Percentiles rank a stretch among this genome's conserved stretches.
Conservation (phyloP, 2,797 vertebrate genomes). For the Chelon labrosus region DNA sequence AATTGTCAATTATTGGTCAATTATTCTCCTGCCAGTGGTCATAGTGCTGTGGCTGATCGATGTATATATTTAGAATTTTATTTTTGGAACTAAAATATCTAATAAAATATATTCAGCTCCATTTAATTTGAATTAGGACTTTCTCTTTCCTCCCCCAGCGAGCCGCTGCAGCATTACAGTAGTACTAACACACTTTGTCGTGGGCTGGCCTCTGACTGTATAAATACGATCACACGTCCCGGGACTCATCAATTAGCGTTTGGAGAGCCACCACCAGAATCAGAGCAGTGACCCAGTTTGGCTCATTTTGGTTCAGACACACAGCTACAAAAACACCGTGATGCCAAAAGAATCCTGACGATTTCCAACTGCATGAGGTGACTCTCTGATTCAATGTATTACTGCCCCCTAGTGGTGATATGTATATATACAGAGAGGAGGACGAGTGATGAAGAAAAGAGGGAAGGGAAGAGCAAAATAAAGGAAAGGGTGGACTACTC, state of each 20-base stretch:
- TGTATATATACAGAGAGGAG: no score
- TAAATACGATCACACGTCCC: constrained; percentile 5
- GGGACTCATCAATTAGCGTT: constrained; percentile 13
- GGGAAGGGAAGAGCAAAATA: background rate
- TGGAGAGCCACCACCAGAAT: constrained; percentile 31
- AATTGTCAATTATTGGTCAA: no score
- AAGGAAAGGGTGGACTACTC: background rate
- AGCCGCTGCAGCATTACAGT: no score
- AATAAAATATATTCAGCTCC: background rate
- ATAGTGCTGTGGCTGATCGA: no score
- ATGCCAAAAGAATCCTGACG: background rate
- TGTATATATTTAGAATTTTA: no score
- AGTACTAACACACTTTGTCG: background rate
- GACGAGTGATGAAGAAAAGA: background rate
- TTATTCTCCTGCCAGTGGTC: no score
- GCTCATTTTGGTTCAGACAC: constrained; percentile 10
- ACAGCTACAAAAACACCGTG: constrained; percentile 2
- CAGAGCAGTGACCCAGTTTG: constrained; percentile 14
- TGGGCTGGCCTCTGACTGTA: background rate
- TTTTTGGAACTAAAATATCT: no score
- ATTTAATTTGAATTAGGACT: background rate
- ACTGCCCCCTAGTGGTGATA: constrained; percentile 67
- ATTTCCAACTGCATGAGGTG: background rate
- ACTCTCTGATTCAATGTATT: constrained; percentile 25
- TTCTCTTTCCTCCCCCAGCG: no score